Evolutionary conservation across 2,113 vertebrate species (phyloP).

Genomic region (Aptenodytes patagonicus): DNA sequence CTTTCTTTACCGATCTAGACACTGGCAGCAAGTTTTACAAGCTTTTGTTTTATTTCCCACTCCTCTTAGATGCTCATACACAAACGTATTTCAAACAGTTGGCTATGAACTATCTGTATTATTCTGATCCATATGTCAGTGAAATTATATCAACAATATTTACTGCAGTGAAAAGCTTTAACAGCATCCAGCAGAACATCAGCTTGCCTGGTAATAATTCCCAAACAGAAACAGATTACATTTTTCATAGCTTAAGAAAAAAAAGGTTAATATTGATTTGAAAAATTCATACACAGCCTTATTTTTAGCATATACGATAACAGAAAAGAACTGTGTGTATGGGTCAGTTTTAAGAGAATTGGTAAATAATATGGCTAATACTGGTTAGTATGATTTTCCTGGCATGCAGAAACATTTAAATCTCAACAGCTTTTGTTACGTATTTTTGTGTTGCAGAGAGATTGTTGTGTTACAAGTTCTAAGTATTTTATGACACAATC

Average conservation of each 20-base stretch:
- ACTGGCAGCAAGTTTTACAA: conserved; percentile 27
- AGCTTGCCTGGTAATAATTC: conserved; percentile 34
- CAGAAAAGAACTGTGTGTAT: neutral
- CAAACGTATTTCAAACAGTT: conserved; percentile 51
- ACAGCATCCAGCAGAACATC: conserved; percentile 19
- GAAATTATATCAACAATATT: conserved; percentile 45
- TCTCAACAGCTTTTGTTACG: neutral
- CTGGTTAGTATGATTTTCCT: neutral
- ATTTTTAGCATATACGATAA: neutral
- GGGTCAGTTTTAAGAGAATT: conserved; percentile 13
- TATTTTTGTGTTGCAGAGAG: neutral
- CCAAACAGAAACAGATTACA: conserved; percentile 26
- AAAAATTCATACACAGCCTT: neutral
- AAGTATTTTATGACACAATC: neutral
- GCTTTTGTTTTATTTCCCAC: conserved; percentile 9
- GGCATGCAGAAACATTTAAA: neutral
- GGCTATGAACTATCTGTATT: conserved; percentile 33
- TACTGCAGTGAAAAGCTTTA: conserved; percentile 5
- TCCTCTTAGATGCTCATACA: neutral
- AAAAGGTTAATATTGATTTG: conserved; percentile 47
- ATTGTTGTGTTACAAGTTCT: neutral
- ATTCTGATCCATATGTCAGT: conserved; percentile 15
- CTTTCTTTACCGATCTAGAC: conserved; percentile 3
- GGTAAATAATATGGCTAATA: neutral
- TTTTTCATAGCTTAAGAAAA: conserved; percentile 34